Percentiles rank a stretch among this genome's conserved stretches.
Conservation (phyloP, 1,140 invertebrate genomes). For the Theocolax elegans region DNA sequence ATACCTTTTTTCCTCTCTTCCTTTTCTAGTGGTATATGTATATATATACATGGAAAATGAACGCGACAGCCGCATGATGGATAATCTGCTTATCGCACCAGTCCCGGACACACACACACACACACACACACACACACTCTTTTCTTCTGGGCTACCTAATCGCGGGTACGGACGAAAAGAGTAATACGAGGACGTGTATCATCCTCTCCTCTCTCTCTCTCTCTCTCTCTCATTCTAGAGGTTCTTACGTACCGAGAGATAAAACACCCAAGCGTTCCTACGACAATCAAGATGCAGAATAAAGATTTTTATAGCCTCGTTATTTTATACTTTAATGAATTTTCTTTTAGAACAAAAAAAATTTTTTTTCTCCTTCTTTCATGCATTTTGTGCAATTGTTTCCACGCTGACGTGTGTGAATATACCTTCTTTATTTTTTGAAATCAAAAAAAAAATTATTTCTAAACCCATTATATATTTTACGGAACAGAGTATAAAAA, state of each 20-base stretch:
- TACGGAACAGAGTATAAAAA: no score
- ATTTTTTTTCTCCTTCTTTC: no score
- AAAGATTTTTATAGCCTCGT: conserved; percentile 3
- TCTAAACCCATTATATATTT: no score
- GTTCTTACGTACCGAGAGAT: no score
- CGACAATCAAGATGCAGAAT: conserved; percentile 18
- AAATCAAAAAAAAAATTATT: no score
- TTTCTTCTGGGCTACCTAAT: conserved; percentile 39
- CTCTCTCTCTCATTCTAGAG: not conserved
- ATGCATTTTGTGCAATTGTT: no score
- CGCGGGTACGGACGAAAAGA: conserved; percentile 34
- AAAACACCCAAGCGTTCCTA: not conserved
- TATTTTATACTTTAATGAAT: conserved; percentile 7
- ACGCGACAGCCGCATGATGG: conserved; percentile 52
- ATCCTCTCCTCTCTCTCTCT: not conserved
- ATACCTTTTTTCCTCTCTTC: conserved; percentile 11
- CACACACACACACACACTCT: conserved; percentile 26
- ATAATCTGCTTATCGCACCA: conserved; percentile 53
- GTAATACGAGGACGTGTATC: conserved; percentile 42
- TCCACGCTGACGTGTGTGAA: no score
- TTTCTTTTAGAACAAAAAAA: no score
- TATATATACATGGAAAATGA: no score
- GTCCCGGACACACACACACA: conserved; percentile 38
- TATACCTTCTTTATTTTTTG: no score
- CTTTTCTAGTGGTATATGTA: conserved; percentile 13